Base-by-base conservation (phyloP, 2,888 invertebrate genomes). In the Caenorhabditis auriculariae region DNA sequence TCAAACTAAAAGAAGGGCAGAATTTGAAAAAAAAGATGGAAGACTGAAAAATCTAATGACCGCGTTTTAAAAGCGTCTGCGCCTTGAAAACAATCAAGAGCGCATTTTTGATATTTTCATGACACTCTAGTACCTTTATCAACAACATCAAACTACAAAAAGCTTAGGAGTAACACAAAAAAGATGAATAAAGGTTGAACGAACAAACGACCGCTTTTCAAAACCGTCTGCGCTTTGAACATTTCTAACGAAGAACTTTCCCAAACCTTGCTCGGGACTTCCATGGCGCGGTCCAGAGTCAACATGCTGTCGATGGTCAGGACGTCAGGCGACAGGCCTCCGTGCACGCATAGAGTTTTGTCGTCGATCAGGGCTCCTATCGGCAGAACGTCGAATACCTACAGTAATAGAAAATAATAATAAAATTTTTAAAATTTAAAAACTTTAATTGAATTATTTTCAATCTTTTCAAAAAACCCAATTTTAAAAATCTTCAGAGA, bases 351-450 rank as follows among this genome's bases (percentile, higher is more conserved):
- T 69, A 98, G 86, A 54, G 96, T 89, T 84, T 91, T 89, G 84
- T 95, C 93, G 85, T 98, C 96, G 82, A 99, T 93, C 82, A 98
- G 91, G 75, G 98, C 98, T 80, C 96, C 94, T 76, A 99, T 89
- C 72, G 96, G 94, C 53, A 98, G 87, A 69, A 95, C 87, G 86
- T 98, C 96, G 86, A 76, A 66, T 15, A 73, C 69, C 73, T 69
- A 49, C 38, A 45, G 15, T 19, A 58, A 32, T 46, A 58, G 38
- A 28, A 46, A 21, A 21, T 9, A 27, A 5, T 29, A 26, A 37
- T 35, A 35, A 21, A 35, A 35, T 19, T 44, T 29, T 23, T n/a
- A 23, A 42, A 37, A 15, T 57, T 9, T 54, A 54, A 7, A 54
- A 55, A 17, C 19, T 15, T 39, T 24, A n/a, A 15, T 51, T 42